Evolutionary conservation across 2,113 vertebrate genomes (phyloP), one percentile per base, ranked within the genome.

Genomic region (Pseudorectes ferrugineus): DNA sequence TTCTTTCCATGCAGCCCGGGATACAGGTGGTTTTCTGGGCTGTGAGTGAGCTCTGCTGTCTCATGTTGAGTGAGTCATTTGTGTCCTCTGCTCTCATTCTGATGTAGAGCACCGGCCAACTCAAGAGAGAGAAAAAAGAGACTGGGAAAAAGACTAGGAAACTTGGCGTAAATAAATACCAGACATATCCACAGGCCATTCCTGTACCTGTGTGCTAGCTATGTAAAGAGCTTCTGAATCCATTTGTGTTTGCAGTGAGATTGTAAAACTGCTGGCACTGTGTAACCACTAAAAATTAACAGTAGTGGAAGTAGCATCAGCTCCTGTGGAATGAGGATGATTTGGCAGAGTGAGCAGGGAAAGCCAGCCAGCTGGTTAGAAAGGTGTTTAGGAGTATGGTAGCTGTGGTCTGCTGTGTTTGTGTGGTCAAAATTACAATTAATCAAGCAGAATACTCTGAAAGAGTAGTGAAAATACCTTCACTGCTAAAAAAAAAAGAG

Each of bases 71-170:
- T 4, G 5, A 67, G 14, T 35, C 13, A 46, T 26, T 85, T 78
- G 21, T 75, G 54, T 75, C 21, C 24, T 2, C 4, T 71, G 18
- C 33, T n/a, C 35, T 78, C 49, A 36, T 70, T 77, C 57, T 59
- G 29, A 18, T 5, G 11, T 12, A 63, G 35, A 38, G 19, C 6
- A 15, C 12, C 0, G 1, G 31, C 31, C 33, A 74, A 1, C 35
- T 58, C 24, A 22, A 62, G 38, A 17, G 1, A 71, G 22, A 70
- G 42, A 46, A 81, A 72, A 58, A 78, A n/a, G 11, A 29, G 7
- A 24, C 18, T 62, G 3, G 2, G 26, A 29, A 74, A 70, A 85
- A 58, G 9, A 7, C 13, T 8, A 6, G 31, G 29, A 74, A 87
- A 35, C 5, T 9, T 38, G 10, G 43, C 1, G 1, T 58, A 67